These are phyloP conservation scores for Danio kyathit DNA, from an alignment of 2,797 vertebrate species.

Conservation along the genomic window DNA sequence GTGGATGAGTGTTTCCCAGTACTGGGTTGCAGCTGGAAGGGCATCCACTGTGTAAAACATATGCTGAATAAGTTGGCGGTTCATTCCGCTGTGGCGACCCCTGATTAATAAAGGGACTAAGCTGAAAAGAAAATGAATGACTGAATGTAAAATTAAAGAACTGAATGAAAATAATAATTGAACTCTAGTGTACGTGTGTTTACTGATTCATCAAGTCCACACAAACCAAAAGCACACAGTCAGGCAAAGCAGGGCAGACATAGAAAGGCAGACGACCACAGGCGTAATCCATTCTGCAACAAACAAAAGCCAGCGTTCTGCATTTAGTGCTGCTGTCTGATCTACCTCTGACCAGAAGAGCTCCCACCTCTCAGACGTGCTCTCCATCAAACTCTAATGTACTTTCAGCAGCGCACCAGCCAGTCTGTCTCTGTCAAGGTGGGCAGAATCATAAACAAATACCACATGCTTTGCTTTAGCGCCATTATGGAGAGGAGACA, in stretches of 20 bases:
- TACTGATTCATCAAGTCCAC: neutral
- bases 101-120: too few relatives aligned
- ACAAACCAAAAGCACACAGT: neutral
- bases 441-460: neutral
- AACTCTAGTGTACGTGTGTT: too few relatives aligned
- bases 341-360: neutral
- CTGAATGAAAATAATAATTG: too few relatives aligned
- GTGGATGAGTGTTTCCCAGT: too few relatives aligned
- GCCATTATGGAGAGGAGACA: constrained; percentile 25
- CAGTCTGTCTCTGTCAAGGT: constrained; percentile 22
- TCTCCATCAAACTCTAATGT: neutral
- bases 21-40: too few relatives aligned
- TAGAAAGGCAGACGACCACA: constrained; percentile 30
- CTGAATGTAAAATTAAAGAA: too few relatives aligned
- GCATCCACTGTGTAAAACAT: too few relatives aligned
- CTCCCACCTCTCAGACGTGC: constrained; percentile 4
- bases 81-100: too few relatives aligned
- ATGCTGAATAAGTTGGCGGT: too few relatives aligned
- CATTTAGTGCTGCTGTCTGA: constrained; percentile 26
- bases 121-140: too few relatives aligned
- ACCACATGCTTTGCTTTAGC: neutral
- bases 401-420: constrained; percentile 26
- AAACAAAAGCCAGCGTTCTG: constrained; percentile 40
- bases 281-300: constrained; percentile 42
- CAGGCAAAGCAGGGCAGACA: constrained; percentile 26